These are phyloP conservation scores for Lamprologus lemairii DNA, from an alignment of 2,113 vertebrate species.

Conservation along the genomic window DNA sequence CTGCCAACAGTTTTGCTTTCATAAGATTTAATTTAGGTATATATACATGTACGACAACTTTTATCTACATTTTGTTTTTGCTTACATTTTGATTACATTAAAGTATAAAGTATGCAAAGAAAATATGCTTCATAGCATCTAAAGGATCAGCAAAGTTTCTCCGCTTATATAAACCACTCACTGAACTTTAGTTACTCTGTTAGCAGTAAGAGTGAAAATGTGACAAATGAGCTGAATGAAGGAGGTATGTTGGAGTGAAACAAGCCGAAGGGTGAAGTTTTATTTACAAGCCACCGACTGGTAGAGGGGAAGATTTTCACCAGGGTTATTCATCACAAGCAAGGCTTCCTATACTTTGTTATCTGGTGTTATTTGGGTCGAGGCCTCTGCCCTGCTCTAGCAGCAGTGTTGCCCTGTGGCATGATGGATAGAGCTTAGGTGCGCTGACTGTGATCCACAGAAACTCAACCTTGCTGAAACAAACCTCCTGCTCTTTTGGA, in stretches of 20 bases:
- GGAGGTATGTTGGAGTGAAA: background rate
- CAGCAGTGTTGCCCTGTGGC: background rate
- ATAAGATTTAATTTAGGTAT: background rate
- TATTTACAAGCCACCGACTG: slow-evolving; percentile 10
- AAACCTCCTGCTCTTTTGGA: slow-evolving; percentile 16
- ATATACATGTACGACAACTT: accelerated
- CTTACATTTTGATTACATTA: accelerated
- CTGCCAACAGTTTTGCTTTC: background rate
- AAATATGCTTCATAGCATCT: background rate
- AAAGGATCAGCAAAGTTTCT: background rate
- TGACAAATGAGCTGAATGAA: background rate
- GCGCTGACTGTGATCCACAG: background rate
- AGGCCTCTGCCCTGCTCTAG: background rate
- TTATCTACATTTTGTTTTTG: background rate
- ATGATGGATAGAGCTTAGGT: slow-evolving; percentile 32
- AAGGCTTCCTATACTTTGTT: background rate
- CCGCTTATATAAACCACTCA: background rate
- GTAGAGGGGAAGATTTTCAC: background rate
- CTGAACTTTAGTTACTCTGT: background rate
- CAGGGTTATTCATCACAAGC: slow-evolving; percentile 9
- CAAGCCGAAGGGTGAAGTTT: background rate
- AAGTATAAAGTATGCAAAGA: background rate
- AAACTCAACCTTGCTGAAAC: background rate
- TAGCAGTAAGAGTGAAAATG: background rate
- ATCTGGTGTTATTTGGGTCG: slow-evolving; percentile 18